phyloP scores from a whole-genome alignment of 2,113 vertebrate genomes.

The Heterochromis multidens region DNA sequence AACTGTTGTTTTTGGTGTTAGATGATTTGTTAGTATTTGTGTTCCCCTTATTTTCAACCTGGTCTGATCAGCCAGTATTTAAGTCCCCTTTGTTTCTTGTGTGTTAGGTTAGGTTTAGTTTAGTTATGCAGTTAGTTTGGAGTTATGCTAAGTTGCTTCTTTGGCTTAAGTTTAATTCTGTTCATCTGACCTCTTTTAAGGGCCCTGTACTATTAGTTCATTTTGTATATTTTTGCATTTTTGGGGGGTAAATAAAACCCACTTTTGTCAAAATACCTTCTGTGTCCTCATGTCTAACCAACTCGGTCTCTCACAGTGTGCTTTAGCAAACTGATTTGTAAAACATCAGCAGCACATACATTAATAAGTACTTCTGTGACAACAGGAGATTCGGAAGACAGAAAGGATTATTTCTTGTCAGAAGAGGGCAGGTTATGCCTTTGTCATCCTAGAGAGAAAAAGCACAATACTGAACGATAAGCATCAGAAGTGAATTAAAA shows the following conservation, averaged over 20 bases:
- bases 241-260: not conserved
- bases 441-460: not conserved
- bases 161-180: not conserved
- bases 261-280: too few species aligned
- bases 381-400: not conserved
- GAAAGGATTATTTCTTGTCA: not conserved
- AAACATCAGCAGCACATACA: not conserved
- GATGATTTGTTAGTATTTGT: too few species aligned
- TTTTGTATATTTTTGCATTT: not conserved
- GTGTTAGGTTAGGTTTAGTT: not conserved
- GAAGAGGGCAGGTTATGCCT: not conserved
- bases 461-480: not conserved
- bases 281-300: too few species aligned
- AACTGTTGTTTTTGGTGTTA: too few species aligned
- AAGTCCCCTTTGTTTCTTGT: not conserved
- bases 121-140: not conserved
- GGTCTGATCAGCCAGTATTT: not conserved
- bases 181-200: not conserved
- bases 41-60: too few species aligned
- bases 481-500: not conserved
- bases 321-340: not conserved
- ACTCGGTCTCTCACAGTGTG: not conserved
- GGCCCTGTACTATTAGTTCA: not conserved
- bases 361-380: not conserved
- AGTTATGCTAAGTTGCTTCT: not conserved